These are phyloP conservation scores for Ceryle rudis DNA, from an alignment of 2,797 vertebrate genomes.

Conservation along the genomic window DNA sequence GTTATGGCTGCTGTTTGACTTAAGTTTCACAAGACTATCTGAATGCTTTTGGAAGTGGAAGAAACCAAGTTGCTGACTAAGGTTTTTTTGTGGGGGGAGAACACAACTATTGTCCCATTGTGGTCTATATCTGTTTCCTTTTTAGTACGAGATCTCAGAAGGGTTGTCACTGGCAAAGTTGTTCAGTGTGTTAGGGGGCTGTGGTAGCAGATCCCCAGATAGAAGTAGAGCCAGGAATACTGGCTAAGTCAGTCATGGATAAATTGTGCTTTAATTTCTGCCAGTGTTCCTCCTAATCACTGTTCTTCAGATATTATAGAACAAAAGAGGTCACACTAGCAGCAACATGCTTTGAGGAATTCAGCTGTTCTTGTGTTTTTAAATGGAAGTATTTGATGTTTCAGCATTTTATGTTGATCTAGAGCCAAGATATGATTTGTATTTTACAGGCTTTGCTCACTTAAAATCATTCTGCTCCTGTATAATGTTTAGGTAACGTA, in stretches of 20 bases:
- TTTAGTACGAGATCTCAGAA: background rate
- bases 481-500: background rate
- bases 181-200: background rate
- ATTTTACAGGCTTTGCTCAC: background rate
- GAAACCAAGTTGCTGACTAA: background rate
- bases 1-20: background rate
- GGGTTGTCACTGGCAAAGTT: background rate
- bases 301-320: background rate
- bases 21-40: background rate
- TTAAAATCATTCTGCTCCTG: background rate
- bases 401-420: slow-evolving; percentile 12
- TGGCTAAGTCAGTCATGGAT: background rate
- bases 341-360: background rate
- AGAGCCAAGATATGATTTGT: background rate
- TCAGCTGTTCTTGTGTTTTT: background rate
- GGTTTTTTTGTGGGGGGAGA: accelerated
- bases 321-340: background rate
- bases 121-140: background rate
- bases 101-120: background rate
- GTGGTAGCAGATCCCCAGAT: background rate
- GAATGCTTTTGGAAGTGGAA: background rate
- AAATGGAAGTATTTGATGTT: slow-evolving; percentile 11
- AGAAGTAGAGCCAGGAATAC: background rate
- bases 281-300: background rate
- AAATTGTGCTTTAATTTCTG: slow-evolving; percentile 17